These are phyloP conservation scores for Erpornis zantholeuca DNA, from an alignment of 2,113 vertebrate species.

Conservation along the genomic window DNA sequence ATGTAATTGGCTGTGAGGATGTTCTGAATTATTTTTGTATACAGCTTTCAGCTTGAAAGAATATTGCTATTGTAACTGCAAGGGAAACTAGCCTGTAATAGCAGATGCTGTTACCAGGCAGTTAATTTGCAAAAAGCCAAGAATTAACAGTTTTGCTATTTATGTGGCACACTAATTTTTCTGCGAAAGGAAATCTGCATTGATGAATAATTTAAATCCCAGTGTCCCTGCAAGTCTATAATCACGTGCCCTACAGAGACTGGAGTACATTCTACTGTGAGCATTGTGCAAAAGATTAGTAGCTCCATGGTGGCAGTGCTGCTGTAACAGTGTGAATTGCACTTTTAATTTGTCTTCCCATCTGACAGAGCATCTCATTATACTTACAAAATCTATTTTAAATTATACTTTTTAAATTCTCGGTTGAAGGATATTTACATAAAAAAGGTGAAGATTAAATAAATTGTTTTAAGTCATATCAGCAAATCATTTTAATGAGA, in stretches of 20 bases:
- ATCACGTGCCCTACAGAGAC: slow-evolving; percentile 44
- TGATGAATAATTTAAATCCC: slow-evolving; percentile 70
- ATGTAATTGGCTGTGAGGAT: slow-evolving; percentile 8
- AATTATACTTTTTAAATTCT: slow-evolving; percentile 69
- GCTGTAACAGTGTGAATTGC: slow-evolving; percentile 61
- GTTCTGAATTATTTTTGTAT: slow-evolving; percentile 17
- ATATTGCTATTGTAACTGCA: slow-evolving; percentile 1
- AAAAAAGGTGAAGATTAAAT: slow-evolving; percentile 75
- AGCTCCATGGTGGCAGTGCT: slow-evolving; percentile 26
- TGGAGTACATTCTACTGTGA: slow-evolving; percentile 60
- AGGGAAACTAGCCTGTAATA: slow-evolving; percentile 11
- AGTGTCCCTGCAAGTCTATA: slow-evolving; percentile 42
- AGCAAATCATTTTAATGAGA: slow-evolving; percentile 67
- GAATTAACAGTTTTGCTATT: slow-evolving; percentile 51
- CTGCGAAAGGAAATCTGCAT: slow-evolving; percentile 30
- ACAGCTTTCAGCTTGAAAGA: slow-evolving; percentile 3
- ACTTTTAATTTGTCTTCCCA: slow-evolving; percentile 76
- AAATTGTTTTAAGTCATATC: slow-evolving; percentile 71
- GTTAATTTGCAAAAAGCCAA: slow-evolving; percentile 56
- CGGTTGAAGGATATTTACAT: slow-evolving; percentile 71
- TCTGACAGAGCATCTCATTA: slow-evolving; percentile 74
- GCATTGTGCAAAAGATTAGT: slow-evolving; percentile 61
- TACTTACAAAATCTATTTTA: slow-evolving; percentile 72
- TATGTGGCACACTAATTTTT: slow-evolving; percentile 37
- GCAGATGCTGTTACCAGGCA: slow-evolving; percentile 26